Percentiles rank a stretch among this genome's conserved stretches.
Conservation (phyloP, 2,113 vertebrate genomes). For the Halichoerus grypus region DNA sequence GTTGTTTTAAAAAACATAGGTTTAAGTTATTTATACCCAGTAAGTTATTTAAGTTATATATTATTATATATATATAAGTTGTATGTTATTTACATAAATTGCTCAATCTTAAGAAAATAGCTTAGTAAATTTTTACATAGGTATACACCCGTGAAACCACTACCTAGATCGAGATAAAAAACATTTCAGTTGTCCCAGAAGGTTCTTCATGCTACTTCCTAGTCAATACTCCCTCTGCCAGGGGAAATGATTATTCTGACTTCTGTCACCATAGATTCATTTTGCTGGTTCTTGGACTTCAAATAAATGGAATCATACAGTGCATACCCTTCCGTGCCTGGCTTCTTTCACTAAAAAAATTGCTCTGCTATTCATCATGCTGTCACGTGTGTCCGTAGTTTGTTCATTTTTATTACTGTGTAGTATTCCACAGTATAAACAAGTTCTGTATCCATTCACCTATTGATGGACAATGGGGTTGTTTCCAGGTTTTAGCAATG, state of each 20-base stretch:
- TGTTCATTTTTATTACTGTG: not conserved
- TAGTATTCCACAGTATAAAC: not conserved
- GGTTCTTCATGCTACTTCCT: not conserved
- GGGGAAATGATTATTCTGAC: not conserved
- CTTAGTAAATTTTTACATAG: not conserved
- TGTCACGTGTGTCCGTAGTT: not conserved
- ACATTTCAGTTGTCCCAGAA: not conserved
- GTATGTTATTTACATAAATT: not conserved
- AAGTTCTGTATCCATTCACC: not conserved
- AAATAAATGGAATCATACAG: not conserved
- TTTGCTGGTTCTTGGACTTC: constrained; percentile 33
- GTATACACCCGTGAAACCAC: not conserved
- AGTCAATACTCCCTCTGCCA: not conserved
- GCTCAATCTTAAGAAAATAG: not conserved
- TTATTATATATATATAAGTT: not conserved
- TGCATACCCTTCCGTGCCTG: not conserved
- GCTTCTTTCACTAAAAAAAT: not conserved
- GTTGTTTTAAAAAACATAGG: not conserved
- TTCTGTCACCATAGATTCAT: not conserved
- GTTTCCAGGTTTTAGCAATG: not conserved
- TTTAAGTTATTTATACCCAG: not conserved
- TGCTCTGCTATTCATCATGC: not conserved
- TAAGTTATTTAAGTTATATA: not conserved
- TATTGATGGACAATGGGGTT: not conserved
- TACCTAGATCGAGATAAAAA: not conserved